These are phyloP conservation scores for Sebastes wilsoni DNA, from an alignment of 2,797 vertebrate species.

Conservation along the genomic window DNA sequence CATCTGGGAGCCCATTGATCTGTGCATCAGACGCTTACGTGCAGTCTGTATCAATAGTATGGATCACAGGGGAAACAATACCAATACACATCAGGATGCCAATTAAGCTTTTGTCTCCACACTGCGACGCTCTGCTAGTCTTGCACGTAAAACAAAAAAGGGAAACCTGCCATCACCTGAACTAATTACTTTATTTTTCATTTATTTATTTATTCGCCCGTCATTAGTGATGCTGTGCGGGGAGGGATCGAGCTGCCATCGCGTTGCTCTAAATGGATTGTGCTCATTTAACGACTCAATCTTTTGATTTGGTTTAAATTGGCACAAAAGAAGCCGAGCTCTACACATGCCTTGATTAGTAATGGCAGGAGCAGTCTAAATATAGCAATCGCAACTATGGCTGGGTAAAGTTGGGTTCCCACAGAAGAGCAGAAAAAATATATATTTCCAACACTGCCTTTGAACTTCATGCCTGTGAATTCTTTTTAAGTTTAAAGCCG, in stretches of 20 bases:
- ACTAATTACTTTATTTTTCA: background rate
- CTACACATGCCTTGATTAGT: constrained; percentile 1
- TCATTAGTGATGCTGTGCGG: constrained; percentile 5
- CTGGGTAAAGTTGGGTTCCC: constrained; percentile 21
- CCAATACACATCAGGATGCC: constrained; percentile 50
- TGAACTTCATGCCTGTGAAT: constrained; percentile 53
- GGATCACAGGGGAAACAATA: constrained; percentile 46
- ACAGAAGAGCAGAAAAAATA: constrained; percentile 2
- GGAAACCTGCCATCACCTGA: constrained; percentile 8
- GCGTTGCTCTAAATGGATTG: background rate
- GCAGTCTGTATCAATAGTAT: constrained; percentile 49
- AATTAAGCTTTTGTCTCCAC: constrained; percentile 35
- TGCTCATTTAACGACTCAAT: background rate
- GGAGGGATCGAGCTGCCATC: background rate
- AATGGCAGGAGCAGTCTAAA: constrained; percentile 29
- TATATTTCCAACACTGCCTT: constrained; percentile 38
- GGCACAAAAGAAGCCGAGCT: background rate
- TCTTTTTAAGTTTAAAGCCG: constrained; percentile 52
- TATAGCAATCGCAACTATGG: constrained; percentile 20
- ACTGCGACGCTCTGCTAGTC: background rate
- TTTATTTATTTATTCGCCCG: background rate
- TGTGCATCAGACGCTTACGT: constrained; percentile 20
- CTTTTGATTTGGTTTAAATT: constrained; percentile 36
- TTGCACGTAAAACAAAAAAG: background rate
- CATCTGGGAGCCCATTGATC: constrained; percentile 58